These are phyloP conservation scores for Syngnathus floridae DNA, from an alignment of 2,113 vertebrate species.

Conservation along the genomic window DNA sequence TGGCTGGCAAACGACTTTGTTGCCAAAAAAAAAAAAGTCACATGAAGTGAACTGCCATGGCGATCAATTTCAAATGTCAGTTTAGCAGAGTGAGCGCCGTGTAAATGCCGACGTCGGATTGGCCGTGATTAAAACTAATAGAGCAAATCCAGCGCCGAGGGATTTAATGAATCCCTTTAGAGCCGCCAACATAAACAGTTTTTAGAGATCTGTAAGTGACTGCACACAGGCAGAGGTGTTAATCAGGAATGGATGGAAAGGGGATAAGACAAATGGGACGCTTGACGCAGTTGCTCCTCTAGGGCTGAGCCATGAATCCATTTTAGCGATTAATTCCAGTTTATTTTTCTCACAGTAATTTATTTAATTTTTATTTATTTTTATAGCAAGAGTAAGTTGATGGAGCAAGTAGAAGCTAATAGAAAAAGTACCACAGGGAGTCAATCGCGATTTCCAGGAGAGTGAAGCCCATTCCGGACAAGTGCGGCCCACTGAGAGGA, in stretches of 20 bases:
- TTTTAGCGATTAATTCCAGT: background rate
- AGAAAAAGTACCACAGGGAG: background rate
- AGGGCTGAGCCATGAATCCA: background rate
- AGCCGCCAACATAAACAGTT: background rate
- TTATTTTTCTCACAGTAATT: background rate
- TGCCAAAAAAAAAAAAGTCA: constrained; percentile 45
- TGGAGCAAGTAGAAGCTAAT: background rate
- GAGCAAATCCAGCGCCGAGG: constrained; percentile 12
- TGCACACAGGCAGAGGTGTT: background rate
- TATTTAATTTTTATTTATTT: no score
- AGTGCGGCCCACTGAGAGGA: background rate
- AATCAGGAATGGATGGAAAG: background rate
- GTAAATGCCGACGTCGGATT: constrained; percentile 22
- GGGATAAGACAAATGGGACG: background rate
- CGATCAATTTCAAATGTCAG: constrained; percentile 45
- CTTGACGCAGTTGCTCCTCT: background rate
- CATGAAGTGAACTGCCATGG: constrained; percentile 60
- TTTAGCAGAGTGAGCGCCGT: constrained; percentile 7
- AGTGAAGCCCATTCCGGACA: background rate
- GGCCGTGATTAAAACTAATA: constrained; percentile 12
- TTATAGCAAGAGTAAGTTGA: background rate
- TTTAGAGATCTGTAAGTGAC: constrained; percentile 1
- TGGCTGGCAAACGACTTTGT: constrained; percentile 49
- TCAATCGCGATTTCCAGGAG: background rate
- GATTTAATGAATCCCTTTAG: constrained; percentile 9